Evolutionary conservation across 2,113 vertebrate species (phyloP).

Genomic region (Nothobranchius furzeri): DNA sequence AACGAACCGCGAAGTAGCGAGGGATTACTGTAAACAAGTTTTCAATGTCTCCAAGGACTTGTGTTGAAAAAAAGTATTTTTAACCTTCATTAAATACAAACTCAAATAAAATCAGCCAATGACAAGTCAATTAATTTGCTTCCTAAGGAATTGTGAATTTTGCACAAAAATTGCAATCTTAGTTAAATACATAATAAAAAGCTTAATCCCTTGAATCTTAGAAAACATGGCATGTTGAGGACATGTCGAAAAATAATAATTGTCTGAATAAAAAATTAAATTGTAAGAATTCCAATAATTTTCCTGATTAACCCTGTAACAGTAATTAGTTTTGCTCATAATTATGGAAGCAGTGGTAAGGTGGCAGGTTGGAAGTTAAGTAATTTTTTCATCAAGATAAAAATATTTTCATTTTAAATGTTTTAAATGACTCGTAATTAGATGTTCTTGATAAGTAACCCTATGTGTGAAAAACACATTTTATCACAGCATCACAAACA

Average conservation of each 20-base stretch:
- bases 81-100: conserved; percentile 1
- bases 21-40: no score
- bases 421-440: not conserved
- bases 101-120: conserved; percentile 4
- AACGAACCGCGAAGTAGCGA: no score
- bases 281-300: not conserved
- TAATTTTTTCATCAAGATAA: not conserved
- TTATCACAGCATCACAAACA: not conserved
- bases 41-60: conserved; percentile 17
- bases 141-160: not conserved
- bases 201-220: not conserved
- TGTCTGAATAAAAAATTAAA: not conserved
- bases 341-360: not conserved
- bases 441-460: not conserved
- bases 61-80: not conserved
- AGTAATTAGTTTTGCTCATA: not conserved
- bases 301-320: conserved; percentile 13
- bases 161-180: not conserved
- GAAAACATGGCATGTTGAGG: not conserved
- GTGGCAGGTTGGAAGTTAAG: not conserved
- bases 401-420: not conserved
- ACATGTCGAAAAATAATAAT: conserved; percentile 5
- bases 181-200: not conserved
- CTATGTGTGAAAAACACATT: not conserved
- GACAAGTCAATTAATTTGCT: conserved; percentile 21